Evolutionary conservation across 2,113 vertebrate species (phyloP).

Genomic region (Otolemur garnettii): DNA sequence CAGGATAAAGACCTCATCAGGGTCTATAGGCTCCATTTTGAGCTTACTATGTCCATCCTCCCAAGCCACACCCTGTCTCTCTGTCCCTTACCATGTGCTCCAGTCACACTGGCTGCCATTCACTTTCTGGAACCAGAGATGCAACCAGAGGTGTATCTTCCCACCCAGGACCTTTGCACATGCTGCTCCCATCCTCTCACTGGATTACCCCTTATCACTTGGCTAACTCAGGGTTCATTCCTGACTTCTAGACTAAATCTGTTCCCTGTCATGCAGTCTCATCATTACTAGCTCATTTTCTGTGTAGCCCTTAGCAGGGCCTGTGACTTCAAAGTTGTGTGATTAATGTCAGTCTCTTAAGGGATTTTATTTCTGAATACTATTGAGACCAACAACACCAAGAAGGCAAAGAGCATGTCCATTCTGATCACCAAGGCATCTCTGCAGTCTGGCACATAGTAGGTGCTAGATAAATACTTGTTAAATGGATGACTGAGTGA

Average conservation of each 20-base stretch:
- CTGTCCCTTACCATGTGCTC: neutral
- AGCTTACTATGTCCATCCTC: neutral
- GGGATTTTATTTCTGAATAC: slow-evolving; percentile 53
- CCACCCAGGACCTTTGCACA: neutral
- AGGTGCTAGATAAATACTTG: neutral
- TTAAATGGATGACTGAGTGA: neutral
- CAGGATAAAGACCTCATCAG: neutral
- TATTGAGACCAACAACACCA: neutral
- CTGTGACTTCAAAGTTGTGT: slow-evolving; percentile 38
- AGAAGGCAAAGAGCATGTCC: neutral
- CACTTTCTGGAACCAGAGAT: neutral
- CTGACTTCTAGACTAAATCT: neutral
- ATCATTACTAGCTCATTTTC: neutral
- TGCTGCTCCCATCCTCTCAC: neutral
- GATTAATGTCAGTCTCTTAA: slow-evolving; percentile 51
- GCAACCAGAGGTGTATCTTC: neutral
- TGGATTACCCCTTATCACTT: neutral
- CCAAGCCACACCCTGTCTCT: neutral
- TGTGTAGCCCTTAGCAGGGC: neutral
- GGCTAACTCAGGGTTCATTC: neutral
- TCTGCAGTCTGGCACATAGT: neutral
- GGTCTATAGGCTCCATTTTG: neutral
- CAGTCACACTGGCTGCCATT: neutral
- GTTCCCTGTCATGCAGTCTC: neutral
- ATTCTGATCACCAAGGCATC: neutral